These are phyloP conservation scores for Amitus sp. DNA, from an alignment of 2,888 invertebrate genomes.

Conservation along the genomic window DNA sequence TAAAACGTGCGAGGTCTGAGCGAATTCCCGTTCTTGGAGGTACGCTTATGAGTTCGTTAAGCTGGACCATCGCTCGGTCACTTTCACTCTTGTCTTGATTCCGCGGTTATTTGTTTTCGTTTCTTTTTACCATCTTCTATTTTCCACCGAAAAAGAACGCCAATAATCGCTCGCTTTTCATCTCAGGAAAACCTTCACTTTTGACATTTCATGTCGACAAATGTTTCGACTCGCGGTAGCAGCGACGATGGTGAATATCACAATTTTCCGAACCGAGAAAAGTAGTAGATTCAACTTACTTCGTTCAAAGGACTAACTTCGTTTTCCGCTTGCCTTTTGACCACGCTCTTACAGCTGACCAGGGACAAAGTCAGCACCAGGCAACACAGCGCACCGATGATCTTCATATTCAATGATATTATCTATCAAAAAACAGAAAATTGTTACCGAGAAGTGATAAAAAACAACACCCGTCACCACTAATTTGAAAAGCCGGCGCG, in stretches of 20 bases:
- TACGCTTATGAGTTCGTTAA: conserved; percentile 39
- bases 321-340: conserved; percentile 54
- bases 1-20: conserved; percentile 35
- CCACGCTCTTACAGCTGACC: conserved; percentile 50
- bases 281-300: conserved; percentile 53
- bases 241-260: background rate
- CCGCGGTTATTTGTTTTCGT: conserved; percentile 42
- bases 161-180: background rate
- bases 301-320: conserved; percentile 61
- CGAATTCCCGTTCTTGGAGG: conserved; percentile 31
- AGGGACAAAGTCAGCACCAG: conserved; percentile 46
- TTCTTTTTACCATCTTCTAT: conserved; percentile 42
- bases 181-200: background rate
- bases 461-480: too few species aligned
- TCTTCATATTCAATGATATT: conserved; percentile 48
- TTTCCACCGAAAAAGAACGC: too few species aligned
- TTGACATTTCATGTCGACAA: background rate
- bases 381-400: conserved; percentile 45
- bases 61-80: conserved; percentile 45
- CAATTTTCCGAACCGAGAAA: background rate
- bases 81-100: conserved; percentile 59
- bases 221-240: background rate
- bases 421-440: background rate
- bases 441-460: background rate
- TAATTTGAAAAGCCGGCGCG: background rate